Evolutionary conservation across 2,888 invertebrate genomes (phyloP).

Genomic region (Pherbina coryleti): DNA sequence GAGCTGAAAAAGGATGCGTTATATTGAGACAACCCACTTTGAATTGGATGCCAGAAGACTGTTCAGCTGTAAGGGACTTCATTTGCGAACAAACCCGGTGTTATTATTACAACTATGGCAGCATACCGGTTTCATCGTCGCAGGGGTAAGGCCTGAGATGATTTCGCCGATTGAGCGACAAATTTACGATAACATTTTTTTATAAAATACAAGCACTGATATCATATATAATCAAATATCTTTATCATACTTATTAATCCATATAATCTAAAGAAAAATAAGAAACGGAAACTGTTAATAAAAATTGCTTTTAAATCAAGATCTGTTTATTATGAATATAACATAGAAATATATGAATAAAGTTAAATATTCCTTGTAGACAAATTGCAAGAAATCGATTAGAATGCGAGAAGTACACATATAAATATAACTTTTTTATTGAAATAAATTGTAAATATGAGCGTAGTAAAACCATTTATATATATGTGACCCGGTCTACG

Average conservation of each 20-base stretch:
- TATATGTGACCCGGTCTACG: too few relatives aligned
- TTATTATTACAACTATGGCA: constrained; percentile 92
- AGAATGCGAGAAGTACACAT: too few relatives aligned
- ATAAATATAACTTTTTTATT: too few relatives aligned
- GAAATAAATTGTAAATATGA: too few relatives aligned
- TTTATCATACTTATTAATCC: background rate
- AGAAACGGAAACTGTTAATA: too few relatives aligned
- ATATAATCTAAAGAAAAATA: too few relatives aligned
- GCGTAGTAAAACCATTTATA: too few relatives aligned
- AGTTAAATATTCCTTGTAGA: too few relatives aligned
- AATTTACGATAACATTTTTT: constrained; percentile 13
- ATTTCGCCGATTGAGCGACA: constrained; percentile 49
- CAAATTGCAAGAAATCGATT: too few relatives aligned
- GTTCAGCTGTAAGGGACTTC: constrained; percentile 86
- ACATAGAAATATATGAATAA: too few relatives aligned
- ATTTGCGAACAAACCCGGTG: constrained; percentile 92
- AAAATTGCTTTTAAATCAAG: too few relatives aligned
- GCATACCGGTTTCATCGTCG: constrained; percentile 89
- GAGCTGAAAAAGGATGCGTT: constrained; percentile 80
- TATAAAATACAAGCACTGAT: constrained; percentile 39
- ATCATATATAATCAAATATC: constrained; percentile 34
- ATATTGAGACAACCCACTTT: constrained; percentile 82
- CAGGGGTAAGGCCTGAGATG: constrained; percentile 82
- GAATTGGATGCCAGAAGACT: constrained; percentile 87
- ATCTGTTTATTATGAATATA: too few relatives aligned